Evolutionary conservation across 2,888 invertebrate species (phyloP).

Genomic region (Achlya flavicornis): DNA sequence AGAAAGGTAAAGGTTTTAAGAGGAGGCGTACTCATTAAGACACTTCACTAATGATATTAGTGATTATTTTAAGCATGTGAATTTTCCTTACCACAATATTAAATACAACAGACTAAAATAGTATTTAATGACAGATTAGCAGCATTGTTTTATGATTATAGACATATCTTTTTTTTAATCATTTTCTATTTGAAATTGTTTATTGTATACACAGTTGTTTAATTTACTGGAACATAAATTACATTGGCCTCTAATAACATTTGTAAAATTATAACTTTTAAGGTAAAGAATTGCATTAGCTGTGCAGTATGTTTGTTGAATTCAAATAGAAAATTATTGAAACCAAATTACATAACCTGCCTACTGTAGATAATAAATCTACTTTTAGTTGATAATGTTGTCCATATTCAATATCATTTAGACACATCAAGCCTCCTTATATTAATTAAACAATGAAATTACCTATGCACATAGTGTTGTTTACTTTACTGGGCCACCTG

Average conservation of each 20-base stretch:
- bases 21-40: constrained; percentile 74
- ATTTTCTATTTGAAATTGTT: not conserved
- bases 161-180: not conserved
- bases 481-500: too few species aligned
- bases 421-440: too few species aligned
- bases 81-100: not conserved
- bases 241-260: too few species aligned
- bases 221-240: too few species aligned
- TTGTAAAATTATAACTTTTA: too few species aligned
- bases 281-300: too few species aligned
- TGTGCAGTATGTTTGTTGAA: not conserved
- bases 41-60: not conserved
- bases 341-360: not conserved
- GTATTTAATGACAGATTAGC: constrained; percentile 4
- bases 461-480: too few species aligned
- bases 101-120: not conserved
- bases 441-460: too few species aligned
- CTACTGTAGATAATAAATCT: too few species aligned
- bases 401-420: not conserved
- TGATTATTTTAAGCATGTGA: not conserved
- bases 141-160: constrained; percentile 1
- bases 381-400: not conserved
- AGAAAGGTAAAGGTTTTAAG: constrained; percentile 81
- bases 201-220: too few species aligned
- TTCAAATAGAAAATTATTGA: not conserved